Conservation (phyloP, 2,113 vertebrate species). For the Todiramphus chloris region DNA sequence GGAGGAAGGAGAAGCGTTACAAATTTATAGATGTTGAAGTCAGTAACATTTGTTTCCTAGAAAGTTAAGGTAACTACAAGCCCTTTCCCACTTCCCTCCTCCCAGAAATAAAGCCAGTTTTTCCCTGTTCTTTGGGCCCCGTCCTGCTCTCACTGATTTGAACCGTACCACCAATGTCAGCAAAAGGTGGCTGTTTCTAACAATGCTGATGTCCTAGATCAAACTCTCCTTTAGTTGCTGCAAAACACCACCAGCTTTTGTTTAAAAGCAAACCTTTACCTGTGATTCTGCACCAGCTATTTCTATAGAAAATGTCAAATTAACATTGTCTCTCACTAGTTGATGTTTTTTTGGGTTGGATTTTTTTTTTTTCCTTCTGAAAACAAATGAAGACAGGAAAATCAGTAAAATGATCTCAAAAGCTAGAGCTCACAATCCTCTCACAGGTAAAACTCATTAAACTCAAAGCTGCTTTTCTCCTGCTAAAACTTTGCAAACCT, state of each 20-base stretch:
- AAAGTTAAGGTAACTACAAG: neutral
- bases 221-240: neutral
- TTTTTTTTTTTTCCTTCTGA: neutral
- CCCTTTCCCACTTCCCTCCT: neutral
- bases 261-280: neutral
- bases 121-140: neutral
- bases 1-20: neutral
- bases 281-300: neutral
- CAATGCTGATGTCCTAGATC: neutral
- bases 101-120: neutral
- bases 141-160: neutral
- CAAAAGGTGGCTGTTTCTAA: neutral
- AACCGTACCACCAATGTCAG: neutral
- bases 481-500: neutral
- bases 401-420: neutral
- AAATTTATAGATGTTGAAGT: conserved; percentile 6
- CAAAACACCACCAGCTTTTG: neutral
- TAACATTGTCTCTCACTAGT: neutral
- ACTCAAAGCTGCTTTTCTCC: neutral
- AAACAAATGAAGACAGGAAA: neutral
- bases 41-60: neutral
- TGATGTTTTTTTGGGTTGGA: neutral
- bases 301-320: neutral
- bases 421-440: neutral
- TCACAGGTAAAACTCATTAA: neutral